Conservation (phyloP, 2,888 invertebrate species). For the Sinopyrophorus schimmeli region DNA sequence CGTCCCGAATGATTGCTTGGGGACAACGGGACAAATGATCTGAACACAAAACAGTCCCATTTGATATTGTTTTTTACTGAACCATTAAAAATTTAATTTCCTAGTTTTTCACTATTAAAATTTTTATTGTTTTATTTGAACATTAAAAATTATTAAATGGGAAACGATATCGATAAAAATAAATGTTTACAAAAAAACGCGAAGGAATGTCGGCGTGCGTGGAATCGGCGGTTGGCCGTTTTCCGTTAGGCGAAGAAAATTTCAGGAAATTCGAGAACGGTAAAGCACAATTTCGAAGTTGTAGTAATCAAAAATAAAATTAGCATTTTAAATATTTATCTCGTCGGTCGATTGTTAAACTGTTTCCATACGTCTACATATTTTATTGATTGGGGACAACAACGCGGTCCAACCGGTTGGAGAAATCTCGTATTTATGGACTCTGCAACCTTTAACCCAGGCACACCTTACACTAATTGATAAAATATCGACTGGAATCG, state of each 20-base stretch:
- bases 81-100: no score
- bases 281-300: conserved; percentile 19
- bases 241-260: conserved; percentile 13
- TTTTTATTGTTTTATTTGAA: no score
- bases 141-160: no score
- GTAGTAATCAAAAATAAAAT: conserved; percentile 21
- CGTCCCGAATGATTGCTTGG: no score
- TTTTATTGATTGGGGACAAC: conserved; percentile 33
- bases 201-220: no score
- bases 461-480: conserved; percentile 49
- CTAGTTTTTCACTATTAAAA: no score
- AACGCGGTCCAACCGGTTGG: conserved; percentile 30
- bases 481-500: conserved; percentile 48
- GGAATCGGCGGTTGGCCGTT: no score
- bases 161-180: no score
- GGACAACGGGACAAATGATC: no score
- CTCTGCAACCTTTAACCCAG: conserved; percentile 43
- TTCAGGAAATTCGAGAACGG: conserved; percentile 19
- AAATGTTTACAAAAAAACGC: no score
- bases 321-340: conserved; percentile 28
- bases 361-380: conserved; percentile 31
- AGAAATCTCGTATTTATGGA: conserved; percentile 32
- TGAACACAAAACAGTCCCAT: no score
- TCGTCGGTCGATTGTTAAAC: conserved; percentile 29
- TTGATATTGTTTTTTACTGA: no score